A percentile compares a stretch with the other conserved stretches of the same genome.
Conservation (phyloP, 2,888 invertebrate genomes). For the Spisula subtruncata region DNA sequence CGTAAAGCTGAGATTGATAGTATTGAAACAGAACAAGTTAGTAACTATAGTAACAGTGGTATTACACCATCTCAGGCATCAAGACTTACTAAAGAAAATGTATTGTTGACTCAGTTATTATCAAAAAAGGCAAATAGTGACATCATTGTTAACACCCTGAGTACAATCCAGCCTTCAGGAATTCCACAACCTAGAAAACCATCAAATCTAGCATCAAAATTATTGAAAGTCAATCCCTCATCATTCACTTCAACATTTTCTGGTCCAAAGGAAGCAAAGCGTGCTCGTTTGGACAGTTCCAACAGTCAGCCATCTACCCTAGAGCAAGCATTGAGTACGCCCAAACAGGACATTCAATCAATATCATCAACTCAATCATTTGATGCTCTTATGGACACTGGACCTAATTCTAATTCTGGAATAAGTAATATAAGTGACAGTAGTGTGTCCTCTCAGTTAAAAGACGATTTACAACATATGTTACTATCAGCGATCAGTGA, state of each 20-base stretch:
- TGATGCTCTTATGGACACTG: conserved; percentile 41
- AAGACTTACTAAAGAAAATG: conserved; percentile 81
- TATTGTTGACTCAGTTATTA: conserved; percentile 84
- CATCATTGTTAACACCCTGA: conserved; percentile 81
- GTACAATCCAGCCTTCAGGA: conserved; percentile 78
- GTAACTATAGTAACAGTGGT: neutral
- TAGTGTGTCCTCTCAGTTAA: conserved; percentile 61
- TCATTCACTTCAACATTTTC: conserved; percentile 36
- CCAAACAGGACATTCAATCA: conserved; percentile 37
- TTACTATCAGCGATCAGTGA: conserved; percentile 57
- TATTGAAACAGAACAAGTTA: conserved; percentile 37
- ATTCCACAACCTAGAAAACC: conserved; percentile 90
- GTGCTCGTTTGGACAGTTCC: conserved; percentile 45
- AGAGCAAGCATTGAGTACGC: conserved; percentile 58
- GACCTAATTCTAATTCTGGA: conserved; percentile 65
- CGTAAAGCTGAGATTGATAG: conserved; percentile 71
- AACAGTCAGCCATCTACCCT: conserved; percentile 55
- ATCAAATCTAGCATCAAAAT: conserved; percentile 77
- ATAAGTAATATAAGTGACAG: conserved; percentile 64
- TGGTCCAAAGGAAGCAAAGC: conserved; percentile 40
- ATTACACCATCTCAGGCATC: conserved; percentile 55
- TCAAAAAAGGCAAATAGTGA: conserved; percentile 80
- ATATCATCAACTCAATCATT: conserved; percentile 48
- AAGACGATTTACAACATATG: conserved; percentile 75
- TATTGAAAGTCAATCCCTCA: conserved; percentile 75